Conservation (phyloP, 2,888 invertebrate species). For the Tuta absoluta region DNA sequence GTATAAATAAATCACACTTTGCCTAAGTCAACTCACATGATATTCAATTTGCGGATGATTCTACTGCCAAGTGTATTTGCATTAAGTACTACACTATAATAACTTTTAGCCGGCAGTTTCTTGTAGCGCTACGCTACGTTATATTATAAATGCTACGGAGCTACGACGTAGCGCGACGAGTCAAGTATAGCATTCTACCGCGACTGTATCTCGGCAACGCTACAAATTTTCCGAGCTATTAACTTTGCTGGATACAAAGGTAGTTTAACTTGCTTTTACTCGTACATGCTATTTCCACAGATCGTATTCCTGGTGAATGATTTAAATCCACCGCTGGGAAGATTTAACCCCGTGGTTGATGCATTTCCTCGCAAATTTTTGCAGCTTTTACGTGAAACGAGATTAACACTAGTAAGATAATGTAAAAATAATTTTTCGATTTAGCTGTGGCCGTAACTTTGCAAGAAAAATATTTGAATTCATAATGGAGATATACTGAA, state of each 20-base stretch:
- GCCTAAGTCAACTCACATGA: too few species aligned
- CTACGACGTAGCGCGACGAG: background rate
- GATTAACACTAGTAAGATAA: background rate
- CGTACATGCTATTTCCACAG: conserved; percentile 45
- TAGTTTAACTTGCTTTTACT: conserved; percentile 48
- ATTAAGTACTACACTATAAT: background rate
- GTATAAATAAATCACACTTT: too few species aligned
- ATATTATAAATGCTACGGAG: background rate
- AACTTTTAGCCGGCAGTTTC: background rate
- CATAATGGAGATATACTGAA: too few species aligned
- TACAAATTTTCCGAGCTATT: conserved; percentile 59
- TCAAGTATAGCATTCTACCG: conserved; percentile 30
- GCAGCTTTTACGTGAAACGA: background rate
- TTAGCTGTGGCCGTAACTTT: too few species aligned
- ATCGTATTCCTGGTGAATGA: conserved; percentile 37
- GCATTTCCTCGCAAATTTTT: conserved; percentile 37
- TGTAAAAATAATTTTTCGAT: background rate
- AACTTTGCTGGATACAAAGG: conserved; percentile 44
- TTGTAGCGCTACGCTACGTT: background rate
- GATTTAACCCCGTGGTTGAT: conserved; percentile 30
- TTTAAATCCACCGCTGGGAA: conserved; percentile 29
- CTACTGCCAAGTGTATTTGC: too few species aligned
- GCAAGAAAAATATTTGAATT: too few species aligned
- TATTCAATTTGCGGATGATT: too few species aligned
- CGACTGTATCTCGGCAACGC: conserved; percentile 51